Conservation (phyloP, 2,888 invertebrate species). For the Uloborus plumipes region DNA sequence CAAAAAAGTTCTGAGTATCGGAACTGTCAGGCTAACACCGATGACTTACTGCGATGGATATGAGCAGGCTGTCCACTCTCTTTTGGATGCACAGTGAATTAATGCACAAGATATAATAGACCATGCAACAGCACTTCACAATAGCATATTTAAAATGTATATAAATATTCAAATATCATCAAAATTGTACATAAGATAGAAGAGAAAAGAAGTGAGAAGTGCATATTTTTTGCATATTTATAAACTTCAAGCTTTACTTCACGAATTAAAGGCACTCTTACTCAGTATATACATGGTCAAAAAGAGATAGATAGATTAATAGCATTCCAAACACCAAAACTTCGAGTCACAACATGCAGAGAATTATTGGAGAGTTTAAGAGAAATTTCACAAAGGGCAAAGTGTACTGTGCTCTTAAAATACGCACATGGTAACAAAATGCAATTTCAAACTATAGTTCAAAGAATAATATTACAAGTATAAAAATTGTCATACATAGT, state of each 20-base stretch:
- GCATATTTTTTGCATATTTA: conserved; percentile 24
- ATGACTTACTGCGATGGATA: no score
- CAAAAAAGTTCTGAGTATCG: no score
- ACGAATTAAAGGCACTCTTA: conserved; percentile 1
- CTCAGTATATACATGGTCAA: background rate
- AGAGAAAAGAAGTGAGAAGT: conserved; percentile 18
- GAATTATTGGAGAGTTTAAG: background rate
- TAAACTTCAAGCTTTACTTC: conserved; percentile 12
- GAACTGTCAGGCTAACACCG: no score
- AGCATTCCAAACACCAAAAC: conserved; percentile 55
- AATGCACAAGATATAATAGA: conserved; percentile 49
- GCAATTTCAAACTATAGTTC: no score
- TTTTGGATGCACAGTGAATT: conserved; percentile 19
- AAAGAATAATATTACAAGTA: no score
- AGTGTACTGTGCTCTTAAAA: no score
- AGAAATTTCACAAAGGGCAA: no score
- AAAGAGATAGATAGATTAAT: conserved; percentile 12
- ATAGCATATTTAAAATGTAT: conserved; percentile 22
- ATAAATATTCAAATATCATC: conserved; percentile 13
- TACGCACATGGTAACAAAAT: no score
- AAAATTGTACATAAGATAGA: background rate
- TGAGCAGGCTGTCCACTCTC: background rate
- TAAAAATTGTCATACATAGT: no score
- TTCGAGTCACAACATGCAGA: background rate
- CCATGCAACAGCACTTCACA: conserved; percentile 45